phyloP scores from a whole-genome alignment of 2,113 vertebrate species.

The Colossoma macropomum region DNA sequence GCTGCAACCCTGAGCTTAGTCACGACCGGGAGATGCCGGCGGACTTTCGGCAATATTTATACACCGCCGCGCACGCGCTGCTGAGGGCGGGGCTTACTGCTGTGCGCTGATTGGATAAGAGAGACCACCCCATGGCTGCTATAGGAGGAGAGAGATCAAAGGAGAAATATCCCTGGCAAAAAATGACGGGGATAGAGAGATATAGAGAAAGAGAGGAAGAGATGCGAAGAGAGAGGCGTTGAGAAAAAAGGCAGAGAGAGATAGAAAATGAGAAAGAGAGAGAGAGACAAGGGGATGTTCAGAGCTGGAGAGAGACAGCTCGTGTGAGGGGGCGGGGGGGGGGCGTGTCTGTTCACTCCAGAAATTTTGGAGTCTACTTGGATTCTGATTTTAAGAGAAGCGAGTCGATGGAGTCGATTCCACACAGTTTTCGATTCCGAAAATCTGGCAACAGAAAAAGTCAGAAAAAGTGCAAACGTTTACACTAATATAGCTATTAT shows the following conservation, averaged over 20 bases:
- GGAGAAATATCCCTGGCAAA: conserved; percentile 27
- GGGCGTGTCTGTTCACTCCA: too few relatives aligned
- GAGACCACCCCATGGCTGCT: conserved; percentile 76
- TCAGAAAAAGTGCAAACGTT: too few relatives aligned
- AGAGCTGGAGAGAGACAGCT: too few relatives aligned
- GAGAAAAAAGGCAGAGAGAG: neutral
- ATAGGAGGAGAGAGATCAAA: conserved; percentile 61
- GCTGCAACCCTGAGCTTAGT: conserved; percentile 80
- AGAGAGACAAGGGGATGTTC: too few relatives aligned
- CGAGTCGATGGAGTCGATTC: too few relatives aligned
- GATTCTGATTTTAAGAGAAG: too few relatives aligned
- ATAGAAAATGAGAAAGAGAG: neutral
- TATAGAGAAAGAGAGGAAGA: conserved; percentile 24
- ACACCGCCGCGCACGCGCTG: conserved; percentile 79
- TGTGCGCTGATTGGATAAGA: conserved; percentile 81
- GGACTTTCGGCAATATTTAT: conserved; percentile 88
- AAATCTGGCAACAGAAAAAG: too few relatives aligned
- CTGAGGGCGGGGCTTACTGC: conserved; percentile 81
- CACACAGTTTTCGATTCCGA: too few relatives aligned
- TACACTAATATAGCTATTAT: too few relatives aligned
- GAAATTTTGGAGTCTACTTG: too few relatives aligned
- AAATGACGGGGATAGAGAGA: conserved; percentile 21
- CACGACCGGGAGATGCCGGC: conserved; percentile 82
- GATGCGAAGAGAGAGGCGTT: neutral
- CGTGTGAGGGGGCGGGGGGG: too few relatives aligned